A percentile compares a stretch with the other conserved stretches of the same genome.
Evolutionary conservation across 1,140 invertebrate genomes (phyloP).

Genomic region (Bombus fervidus): DNA sequence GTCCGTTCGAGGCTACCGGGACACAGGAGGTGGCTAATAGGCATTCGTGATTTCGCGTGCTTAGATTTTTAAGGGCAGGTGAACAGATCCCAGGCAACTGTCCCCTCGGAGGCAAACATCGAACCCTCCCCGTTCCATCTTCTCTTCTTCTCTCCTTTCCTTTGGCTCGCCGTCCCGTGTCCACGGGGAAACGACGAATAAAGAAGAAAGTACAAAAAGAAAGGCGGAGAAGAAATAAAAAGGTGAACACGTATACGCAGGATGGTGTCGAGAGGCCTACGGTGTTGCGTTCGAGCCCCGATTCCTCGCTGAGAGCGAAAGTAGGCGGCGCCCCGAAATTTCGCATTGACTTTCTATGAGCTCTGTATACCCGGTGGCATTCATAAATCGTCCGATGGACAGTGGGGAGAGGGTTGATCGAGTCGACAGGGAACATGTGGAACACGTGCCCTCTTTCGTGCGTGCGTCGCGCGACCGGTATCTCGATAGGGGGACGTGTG

Average conservation of each 20-base stretch:
- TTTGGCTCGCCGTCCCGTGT: neutral
- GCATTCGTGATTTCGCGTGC: constrained; percentile 74
- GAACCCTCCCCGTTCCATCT: constrained; percentile 30
- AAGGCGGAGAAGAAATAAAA: neutral
- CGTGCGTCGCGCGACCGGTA: constrained; percentile 9
- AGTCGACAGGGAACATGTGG: neutral
- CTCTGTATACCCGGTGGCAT: constrained; percentile 55
- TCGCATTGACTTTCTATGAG: constrained; percentile 61
- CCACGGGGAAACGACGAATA: neutral
- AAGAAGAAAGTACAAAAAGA: neutral
- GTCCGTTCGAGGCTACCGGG: constrained; percentile 36
- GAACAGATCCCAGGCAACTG: constrained; percentile 66
- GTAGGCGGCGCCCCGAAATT: constrained; percentile 67
- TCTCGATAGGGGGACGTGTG: constrained; percentile 26
- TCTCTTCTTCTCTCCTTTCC: neutral
- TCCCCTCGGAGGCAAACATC: constrained; percentile 71
- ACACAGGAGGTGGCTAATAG: constrained; percentile 65
- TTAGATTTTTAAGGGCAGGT: constrained; percentile 74
- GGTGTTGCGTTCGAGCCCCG: constrained; percentile 34
- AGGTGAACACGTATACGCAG: neutral
- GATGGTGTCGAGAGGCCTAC: constrained; percentile 40
- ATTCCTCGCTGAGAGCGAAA: constrained; percentile 40
- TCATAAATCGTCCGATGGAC: constrained; percentile 54
- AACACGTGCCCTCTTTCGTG: constrained; percentile 30
- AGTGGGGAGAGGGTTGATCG: constrained; percentile 19